Conservation (phyloP, 2,113 vertebrate genomes). For the Ageneiosus marmoratus region DNA sequence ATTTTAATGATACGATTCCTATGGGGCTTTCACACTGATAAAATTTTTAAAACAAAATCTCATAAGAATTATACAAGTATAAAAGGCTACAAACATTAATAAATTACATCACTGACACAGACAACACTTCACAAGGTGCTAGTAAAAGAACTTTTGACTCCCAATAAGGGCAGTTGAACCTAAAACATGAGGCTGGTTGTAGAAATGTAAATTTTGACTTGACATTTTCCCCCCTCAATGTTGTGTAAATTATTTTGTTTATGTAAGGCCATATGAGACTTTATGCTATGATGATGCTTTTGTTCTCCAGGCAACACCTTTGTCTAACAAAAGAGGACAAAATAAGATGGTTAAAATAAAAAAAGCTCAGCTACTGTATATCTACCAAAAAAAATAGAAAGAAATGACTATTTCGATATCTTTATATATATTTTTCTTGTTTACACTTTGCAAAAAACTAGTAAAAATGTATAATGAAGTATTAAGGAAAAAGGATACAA, state of each 20-base stretch:
- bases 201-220: conserved; percentile 68
- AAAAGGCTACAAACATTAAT: conserved; percentile 99
- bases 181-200: conserved; percentile 89
- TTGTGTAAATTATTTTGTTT: conserved; percentile 70
- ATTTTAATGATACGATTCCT: conserved; percentile 68
- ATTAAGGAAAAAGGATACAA: conserved; percentile 84
- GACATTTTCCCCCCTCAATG: conserved; percentile 63
- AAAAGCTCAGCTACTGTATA: conserved; percentile 44
- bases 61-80: conserved; percentile 99
- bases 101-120: conserved; percentile 99
- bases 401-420: conserved; percentile 65
- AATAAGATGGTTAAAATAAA: conserved; percentile 43
- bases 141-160: conserved; percentile 92
- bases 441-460: conserved; percentile 79
- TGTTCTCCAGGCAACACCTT: conserved; percentile 92
- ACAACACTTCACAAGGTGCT: conserved; percentile 99
- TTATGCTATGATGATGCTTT: conserved; percentile 67
- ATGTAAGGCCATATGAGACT: conserved; percentile 83
- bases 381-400: conserved; percentile 55
- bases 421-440: conserved; percentile 70
- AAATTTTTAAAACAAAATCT: conserved; percentile 92
- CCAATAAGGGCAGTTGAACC: conserved; percentile 84
- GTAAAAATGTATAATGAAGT: conserved; percentile 86
- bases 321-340: conserved; percentile 58
- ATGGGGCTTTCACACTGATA: conserved; percentile 77